Percentiles rank a stretch among this genome's conserved stretches.
These are phyloP conservation scores for Eubasilissa regina DNA, from an alignment of 1,140 invertebrate genomes.

Conservation along the genomic window DNA sequence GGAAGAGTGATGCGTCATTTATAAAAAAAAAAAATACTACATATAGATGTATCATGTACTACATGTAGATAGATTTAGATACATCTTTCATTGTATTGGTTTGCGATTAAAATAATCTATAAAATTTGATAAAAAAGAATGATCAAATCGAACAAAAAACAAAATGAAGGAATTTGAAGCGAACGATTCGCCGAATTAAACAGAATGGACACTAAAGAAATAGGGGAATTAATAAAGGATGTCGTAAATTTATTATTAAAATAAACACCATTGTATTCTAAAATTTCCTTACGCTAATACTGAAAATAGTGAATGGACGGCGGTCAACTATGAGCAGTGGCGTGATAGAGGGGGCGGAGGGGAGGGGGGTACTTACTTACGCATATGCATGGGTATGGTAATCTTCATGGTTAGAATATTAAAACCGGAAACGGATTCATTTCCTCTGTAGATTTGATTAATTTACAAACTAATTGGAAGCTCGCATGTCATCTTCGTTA, in stretches of 20 bases:
- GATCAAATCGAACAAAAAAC: neutral
- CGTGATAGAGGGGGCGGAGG: no score
- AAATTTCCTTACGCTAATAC: constrained; percentile 6
- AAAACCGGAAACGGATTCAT: neutral
- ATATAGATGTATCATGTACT: no score
- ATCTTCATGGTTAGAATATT: constrained; percentile 1
- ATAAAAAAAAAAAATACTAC: no score
- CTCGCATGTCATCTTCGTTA: neutral
- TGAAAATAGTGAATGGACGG: constrained; percentile 19
- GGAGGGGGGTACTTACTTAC: no score
- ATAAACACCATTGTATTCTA: constrained; percentile 26
- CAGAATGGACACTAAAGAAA: neutral
- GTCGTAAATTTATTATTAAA: constrained; percentile 9
- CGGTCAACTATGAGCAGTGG: constrained; percentile 1
- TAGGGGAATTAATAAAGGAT: constrained; percentile 32
- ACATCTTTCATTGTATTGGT: no score
- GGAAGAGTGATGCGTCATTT: no score
- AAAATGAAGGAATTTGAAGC: neutral
- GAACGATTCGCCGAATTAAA: neutral
- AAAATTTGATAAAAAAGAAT: neutral
- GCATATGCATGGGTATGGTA: constrained; percentile 14
- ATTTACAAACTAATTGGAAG: neutral
- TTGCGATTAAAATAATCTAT: no score
- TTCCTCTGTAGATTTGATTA: constrained; percentile 17
- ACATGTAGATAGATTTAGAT: no score